A percentile compares a stretch with the other conserved stretches of the same genome.
Evolutionary conservation across 2,888 invertebrate genomes (phyloP).

Genomic region (Leistus spinibarbis): DNA sequence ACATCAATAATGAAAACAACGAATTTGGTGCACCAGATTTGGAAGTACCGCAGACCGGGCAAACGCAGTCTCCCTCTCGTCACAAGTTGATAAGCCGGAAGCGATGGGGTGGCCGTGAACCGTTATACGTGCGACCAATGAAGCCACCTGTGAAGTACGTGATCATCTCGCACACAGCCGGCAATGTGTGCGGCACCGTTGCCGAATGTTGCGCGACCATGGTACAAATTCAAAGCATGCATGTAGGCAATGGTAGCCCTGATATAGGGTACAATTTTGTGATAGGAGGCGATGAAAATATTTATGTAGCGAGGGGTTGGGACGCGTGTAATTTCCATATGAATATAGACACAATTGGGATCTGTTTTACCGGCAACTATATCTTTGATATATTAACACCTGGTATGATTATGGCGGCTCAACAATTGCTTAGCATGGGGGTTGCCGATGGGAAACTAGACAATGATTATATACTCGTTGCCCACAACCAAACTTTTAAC

Average conservation of each 20-base stretch:
- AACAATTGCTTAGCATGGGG: slow-evolving; percentile 57
- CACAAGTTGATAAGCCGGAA: slow-evolving; percentile 38
- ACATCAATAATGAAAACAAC: slow-evolving; percentile 8
- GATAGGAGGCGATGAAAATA: slow-evolving; percentile 63
- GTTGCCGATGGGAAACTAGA: slow-evolving; percentile 55
- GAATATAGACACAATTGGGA: slow-evolving; percentile 56
- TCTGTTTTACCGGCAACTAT: slow-evolving; percentile 61
- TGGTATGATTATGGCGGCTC: slow-evolving; percentile 57
- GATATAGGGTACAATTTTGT: slow-evolving; percentile 61
- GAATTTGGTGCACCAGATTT: neutral
- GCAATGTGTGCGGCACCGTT: slow-evolving; percentile 55
- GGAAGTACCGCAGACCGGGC: neutral
- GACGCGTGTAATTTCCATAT: slow-evolving; percentile 61
- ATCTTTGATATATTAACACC: slow-evolving; percentile 54
- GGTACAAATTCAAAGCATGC: slow-evolving; percentile 57
- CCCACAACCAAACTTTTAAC: slow-evolving; percentile 60
- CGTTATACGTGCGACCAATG: slow-evolving; percentile 54
- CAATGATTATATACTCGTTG: slow-evolving; percentile 59
- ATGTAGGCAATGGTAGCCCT: slow-evolving; percentile 55
- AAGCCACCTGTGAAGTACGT: slow-evolving; percentile 57
- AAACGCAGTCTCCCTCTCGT: neutral
- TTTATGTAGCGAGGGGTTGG: slow-evolving; percentile 63
- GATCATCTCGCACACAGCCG: slow-evolving; percentile 61
- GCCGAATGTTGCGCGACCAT: slow-evolving; percentile 57
- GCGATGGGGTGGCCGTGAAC: slow-evolving; percentile 68